Conservation (phyloP, 1,140 invertebrate species). For the Proctacanthus coquilletti region DNA sequence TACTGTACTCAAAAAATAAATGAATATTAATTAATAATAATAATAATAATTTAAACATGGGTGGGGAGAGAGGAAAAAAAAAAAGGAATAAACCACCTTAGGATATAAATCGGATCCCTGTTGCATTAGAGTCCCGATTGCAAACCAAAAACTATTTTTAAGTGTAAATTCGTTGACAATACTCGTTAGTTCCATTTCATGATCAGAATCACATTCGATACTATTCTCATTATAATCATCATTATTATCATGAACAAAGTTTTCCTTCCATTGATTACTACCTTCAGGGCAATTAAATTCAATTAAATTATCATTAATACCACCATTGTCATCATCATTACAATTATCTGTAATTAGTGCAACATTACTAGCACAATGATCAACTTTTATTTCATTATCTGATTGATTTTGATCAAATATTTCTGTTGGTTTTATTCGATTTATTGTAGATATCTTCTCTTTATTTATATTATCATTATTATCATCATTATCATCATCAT, state of each 20-base stretch:
- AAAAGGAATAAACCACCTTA: slow-evolving; percentile 32
- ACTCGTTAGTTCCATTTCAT: slow-evolving; percentile 31
- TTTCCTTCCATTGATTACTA: not conserved
- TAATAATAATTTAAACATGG: too few species aligned
- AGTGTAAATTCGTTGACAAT: slow-evolving; percentile 62
- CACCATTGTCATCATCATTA: slow-evolving; percentile 4
- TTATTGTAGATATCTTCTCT: not conserved
- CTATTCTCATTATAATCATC: not conserved
- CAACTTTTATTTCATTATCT: too few species aligned
- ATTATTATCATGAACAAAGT: slow-evolving; percentile 5
- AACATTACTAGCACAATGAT: too few species aligned
- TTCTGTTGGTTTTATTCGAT: not conserved
- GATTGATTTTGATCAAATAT: not conserved
- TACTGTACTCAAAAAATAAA: too few species aligned
- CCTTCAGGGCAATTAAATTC: not conserved
- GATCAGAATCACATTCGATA: slow-evolving; percentile 2
- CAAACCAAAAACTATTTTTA: slow-evolving; percentile 79
- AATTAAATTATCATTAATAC: slow-evolving; percentile 2
- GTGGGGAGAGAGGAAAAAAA: not conserved
- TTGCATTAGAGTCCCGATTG: slow-evolving; percentile 87
- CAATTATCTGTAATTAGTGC: too few species aligned
- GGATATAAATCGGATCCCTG: slow-evolving; percentile 82
- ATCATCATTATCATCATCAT: not conserved
- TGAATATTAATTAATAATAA: too few species aligned
- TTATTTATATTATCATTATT: not conserved